A percentile compares a stretch with the other conserved stretches of the same genome.
Conservation (phyloP, 2,888 invertebrate genomes). For the Automeris io region DNA sequence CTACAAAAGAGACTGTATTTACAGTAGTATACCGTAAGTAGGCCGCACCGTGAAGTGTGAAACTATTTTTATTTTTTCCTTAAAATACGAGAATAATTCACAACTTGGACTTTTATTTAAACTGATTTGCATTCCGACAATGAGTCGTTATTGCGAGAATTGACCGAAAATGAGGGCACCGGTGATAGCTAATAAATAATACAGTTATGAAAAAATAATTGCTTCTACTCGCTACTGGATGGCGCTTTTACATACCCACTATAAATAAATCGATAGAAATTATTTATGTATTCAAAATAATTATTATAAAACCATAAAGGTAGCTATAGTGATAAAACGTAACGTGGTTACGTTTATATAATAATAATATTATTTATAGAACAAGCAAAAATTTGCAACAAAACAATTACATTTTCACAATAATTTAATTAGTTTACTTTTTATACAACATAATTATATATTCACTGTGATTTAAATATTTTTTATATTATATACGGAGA, state of each 20-base stretch:
- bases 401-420: constrained; percentile 4
- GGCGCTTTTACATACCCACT: constrained; percentile 36
- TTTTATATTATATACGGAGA: constrained; percentile 18
- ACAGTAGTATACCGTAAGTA: constrained; percentile 56
- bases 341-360: not conserved
- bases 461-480: constrained; percentile 9
- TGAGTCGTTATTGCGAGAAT: constrained; percentile 40
- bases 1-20: constrained; percentile 59
- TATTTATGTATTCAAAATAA: not conserved
- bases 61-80: constrained; percentile 44
- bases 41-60: constrained; percentile 49
- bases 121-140: constrained; percentile 17
- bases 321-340: not conserved
- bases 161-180: constrained; percentile 50
- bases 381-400: constrained; percentile 11
- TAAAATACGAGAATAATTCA: constrained; percentile 39
- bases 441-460: not conserved
- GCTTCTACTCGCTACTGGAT: constrained; percentile 57
- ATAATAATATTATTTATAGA: not conserved
- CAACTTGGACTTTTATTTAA: constrained; percentile 18
- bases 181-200: constrained; percentile 36
- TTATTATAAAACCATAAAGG: no score
- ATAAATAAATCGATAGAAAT: not conserved
- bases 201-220: constrained; percentile 24
- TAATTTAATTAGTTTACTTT: not conserved